Evolutionary conservation across 2,113 vertebrate species (phyloP).

Genomic region (Lagopus leucura): DNA sequence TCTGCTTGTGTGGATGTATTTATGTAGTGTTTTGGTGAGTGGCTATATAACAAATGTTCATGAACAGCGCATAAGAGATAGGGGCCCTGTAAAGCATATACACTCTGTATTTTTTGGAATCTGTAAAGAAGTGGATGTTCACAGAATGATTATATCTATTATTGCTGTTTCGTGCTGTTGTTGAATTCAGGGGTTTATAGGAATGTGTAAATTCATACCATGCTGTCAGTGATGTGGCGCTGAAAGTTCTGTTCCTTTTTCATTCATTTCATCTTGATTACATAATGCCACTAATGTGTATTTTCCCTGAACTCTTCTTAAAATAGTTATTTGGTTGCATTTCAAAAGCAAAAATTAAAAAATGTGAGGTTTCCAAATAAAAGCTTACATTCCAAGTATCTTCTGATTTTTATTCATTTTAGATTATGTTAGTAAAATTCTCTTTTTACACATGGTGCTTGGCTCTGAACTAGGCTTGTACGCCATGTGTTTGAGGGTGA

Average conservation of each 20-base stretch:
- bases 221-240: neutral
- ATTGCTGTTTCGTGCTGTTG: neutral
- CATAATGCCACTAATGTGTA: neutral
- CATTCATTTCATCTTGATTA: neutral
- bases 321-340: neutral
- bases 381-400: neutral
- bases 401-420: neutral
- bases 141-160: neutral
- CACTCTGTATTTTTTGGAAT: neutral
- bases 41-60: neutral
- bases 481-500: neutral
- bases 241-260: constrained; percentile 21
- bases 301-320: constrained; percentile 6
- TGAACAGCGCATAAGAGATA: neutral
- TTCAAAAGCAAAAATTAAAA: neutral
- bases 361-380: neutral
- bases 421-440: neutral
- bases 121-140: neutral
- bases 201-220: neutral
- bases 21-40: neutral
- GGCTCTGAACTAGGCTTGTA: neutral
- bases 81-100: neutral
- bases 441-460: neutral
- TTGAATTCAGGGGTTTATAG: neutral
- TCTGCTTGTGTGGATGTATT: neutral